Evolutionary conservation across 2,113 vertebrate species (phyloP).

Genomic region (Candoia aspera): DNA sequence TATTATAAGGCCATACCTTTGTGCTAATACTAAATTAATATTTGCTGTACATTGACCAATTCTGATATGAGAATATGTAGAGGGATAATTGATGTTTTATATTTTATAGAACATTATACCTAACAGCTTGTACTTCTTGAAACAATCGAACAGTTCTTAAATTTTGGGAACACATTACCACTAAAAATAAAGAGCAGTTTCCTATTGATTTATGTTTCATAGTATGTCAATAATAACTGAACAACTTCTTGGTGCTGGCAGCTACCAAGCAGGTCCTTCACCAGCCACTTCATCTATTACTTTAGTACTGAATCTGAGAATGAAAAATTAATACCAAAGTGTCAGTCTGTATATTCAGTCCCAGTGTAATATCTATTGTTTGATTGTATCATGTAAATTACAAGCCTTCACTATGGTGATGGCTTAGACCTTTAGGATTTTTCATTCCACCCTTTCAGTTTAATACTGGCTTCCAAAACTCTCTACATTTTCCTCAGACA

Average conservation of each 20-base stretch:
- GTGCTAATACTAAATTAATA: constrained; percentile 12
- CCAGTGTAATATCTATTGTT: background rate
- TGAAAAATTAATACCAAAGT: constrained; percentile 23
- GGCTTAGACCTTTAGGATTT: background rate
- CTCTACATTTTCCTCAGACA: background rate
- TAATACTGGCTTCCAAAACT: background rate
- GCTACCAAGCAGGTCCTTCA: background rate
- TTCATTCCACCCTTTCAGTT: background rate
- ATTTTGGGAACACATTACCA: background rate
- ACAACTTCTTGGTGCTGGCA: constrained; percentile 10
- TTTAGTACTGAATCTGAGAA: constrained; percentile 27
- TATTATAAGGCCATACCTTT: background rate
- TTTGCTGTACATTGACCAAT: background rate
- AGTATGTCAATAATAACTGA: background rate
- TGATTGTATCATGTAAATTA: background rate
- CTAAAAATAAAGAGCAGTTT: constrained; percentile 35
- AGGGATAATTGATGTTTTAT: background rate
- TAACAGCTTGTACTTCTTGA: background rate
- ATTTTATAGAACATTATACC: constrained; percentile 31
- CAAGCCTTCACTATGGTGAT: background rate
- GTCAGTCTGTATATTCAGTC: constrained; percentile 20
- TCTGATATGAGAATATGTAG: constrained; percentile 5
- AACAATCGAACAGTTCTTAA: constrained; percentile 30
- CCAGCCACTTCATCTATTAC: constrained; percentile 17
- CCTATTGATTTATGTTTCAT: background rate